Percentiles rank a stretch among this genome's conserved stretches.
Conservation (phyloP, 2,797 vertebrate genomes). For the Tenualosa thibaudeaui region DNA sequence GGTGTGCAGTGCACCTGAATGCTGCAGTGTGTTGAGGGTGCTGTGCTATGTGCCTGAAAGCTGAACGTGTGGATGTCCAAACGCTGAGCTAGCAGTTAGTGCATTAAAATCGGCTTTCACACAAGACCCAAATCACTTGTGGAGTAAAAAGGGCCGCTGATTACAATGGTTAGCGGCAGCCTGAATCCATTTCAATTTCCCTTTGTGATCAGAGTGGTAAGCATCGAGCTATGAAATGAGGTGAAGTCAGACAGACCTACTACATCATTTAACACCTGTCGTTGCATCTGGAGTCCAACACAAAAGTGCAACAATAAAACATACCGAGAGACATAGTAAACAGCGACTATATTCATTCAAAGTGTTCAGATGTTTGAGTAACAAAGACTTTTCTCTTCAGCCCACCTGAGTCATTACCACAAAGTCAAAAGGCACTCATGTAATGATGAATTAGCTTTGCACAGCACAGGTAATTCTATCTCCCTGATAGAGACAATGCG, state of each 20-base stretch:
- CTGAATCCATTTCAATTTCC: not conserved
- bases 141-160: constrained; percentile 6
- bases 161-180: not conserved
- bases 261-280: not conserved
- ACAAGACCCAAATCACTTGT: not conserved
- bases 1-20: not conserved
- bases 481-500: not conserved
- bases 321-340: not conserved
- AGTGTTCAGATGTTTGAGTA: not conserved
- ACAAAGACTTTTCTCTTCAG: not conserved
- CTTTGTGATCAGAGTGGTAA: not conserved
- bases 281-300: not conserved
- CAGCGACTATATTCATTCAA: not conserved
- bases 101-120: not conserved
- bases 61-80: not conserved
- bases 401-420: not conserved
- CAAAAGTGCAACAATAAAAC: not conserved
- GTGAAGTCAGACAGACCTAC: not conserved
- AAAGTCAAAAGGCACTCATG: not conserved
- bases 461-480: not conserved
- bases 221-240: not conserved
- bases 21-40: not conserved
- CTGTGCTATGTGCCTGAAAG: not conserved
- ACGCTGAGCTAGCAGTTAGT: constrained; percentile 8
- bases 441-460: not conserved